These are phyloP conservation scores for Megathymus violae DNA, from an alignment of 1,140 invertebrate genomes.

Conservation along the genomic window DNA sequence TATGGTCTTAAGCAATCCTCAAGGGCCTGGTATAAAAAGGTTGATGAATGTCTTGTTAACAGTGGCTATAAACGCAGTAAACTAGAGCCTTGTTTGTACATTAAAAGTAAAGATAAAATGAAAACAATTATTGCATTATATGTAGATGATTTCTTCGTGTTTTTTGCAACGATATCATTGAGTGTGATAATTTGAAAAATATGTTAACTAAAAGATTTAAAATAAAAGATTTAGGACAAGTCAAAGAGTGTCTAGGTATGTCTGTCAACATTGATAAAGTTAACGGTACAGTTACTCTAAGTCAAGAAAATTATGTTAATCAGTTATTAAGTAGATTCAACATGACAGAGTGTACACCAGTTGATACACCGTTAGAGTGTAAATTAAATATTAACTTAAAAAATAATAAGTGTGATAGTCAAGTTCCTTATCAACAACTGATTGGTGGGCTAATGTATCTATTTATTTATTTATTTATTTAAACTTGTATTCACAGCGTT, in stretches of 20 bases:
- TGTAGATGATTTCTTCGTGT: conserved; percentile 68
- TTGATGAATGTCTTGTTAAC: conserved; percentile 41
- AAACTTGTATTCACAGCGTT: too few relatives aligned
- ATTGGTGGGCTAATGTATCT: conserved; percentile 66
- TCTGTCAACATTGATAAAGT: neutral
- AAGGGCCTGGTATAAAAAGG: conserved; percentile 40
- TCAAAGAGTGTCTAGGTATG: conserved; percentile 11
- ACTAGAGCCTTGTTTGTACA: conserved; percentile 53
- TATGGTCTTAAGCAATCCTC: conserved; percentile 50
- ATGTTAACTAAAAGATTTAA: neutral
- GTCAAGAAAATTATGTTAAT: conserved; percentile 8
- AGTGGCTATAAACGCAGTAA: conserved; percentile 37
- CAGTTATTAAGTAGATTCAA: neutral
- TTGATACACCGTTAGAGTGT: conserved; percentile 43
- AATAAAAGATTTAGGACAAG: conserved; percentile 6
- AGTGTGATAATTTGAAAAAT: neutral
- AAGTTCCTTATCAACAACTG: conserved; percentile 23
- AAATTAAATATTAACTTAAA: conserved; percentile 20
- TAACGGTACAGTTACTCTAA: neutral
- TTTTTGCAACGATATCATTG: neutral
- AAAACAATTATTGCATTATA: conserved; percentile 49
- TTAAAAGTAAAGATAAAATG: conserved; percentile 24
- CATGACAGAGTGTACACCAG: conserved; percentile 46
- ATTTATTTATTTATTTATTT: too few relatives aligned
- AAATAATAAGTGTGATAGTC: neutral